Evolutionary conservation across 2,113 vertebrate species (phyloP), one percentile per base, ranked within the genome.

Genomic region (Leucoraja erinaceus): DNA sequence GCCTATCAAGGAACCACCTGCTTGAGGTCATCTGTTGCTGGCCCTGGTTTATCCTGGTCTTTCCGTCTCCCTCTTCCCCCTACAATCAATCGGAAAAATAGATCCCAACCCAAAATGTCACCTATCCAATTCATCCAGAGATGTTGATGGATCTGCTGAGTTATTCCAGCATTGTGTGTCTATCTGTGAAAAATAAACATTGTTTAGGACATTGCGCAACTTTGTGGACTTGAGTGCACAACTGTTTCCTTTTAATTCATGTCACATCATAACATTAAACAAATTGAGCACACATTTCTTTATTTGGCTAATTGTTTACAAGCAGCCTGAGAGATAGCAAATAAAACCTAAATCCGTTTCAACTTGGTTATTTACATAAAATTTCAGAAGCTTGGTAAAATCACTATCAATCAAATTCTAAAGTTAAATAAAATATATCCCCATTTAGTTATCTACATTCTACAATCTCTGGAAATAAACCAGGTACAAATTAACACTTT

Each of bases 401-500:
- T 97, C 96, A 97, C 14, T 63, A 97, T 96, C 97, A 97, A 96
- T 96, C 95, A 97, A 97, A 94, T 94, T 94, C 94, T 95, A 93
- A 96, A 95, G 94, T 93, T 94, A 94, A 94, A 95, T 94, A 97
- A 96, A 96, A 96, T 93, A 96, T 95, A 97, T 94, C 95, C 94
- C 93, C 95, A 94, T 94, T 94, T 95, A 94, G 93, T 94, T 95
- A 95, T 94, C 94, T 95, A 96, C 93, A 93, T 86, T 95, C 96
- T 94, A 95, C 93, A 95, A 93, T 94, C 93, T 94, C 96, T 95
- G 94, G 96, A 95, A 95, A 96, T 94, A 95, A 95, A 95, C 95
- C 96, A 96, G 95, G 94, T 94, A 95, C 94, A 95, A 95, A 93
- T 93, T 94, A 95, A 95, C 94, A 94, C 93, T 94, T 95, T 94